Evolutionary conservation across 1,140 invertebrate genomes (phyloP).

Genomic region (Pseudomyrmex cubaensis): DNA sequence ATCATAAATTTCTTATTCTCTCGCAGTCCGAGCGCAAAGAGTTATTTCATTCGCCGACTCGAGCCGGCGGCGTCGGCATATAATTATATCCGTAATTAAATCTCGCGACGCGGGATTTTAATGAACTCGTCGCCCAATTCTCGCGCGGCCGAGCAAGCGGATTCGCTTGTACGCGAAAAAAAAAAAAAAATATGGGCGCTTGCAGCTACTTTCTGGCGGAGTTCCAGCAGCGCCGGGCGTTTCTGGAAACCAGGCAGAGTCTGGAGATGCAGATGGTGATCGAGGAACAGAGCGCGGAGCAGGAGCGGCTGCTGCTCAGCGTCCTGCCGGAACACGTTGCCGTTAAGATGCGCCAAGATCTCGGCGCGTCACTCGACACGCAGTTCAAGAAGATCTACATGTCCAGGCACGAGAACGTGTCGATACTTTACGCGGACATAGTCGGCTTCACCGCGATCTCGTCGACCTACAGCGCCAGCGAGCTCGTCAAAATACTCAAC

Average conservation of each 20-base stretch:
- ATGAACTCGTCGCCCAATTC: constrained; percentile 11
- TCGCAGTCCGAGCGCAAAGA: too few species aligned
- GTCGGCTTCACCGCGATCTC: constrained; percentile 98
- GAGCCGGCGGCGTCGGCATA: too few species aligned
- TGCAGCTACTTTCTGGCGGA: constrained; percentile 93
- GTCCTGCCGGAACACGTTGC: constrained; percentile 98
- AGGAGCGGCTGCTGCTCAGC: constrained; percentile 95
- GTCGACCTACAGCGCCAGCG: constrained; percentile 96
- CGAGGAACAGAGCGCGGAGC: constrained; percentile 95
- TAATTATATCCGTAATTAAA: constrained; percentile 1
- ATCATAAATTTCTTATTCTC: too few species aligned
- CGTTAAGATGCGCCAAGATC: constrained; percentile 96
- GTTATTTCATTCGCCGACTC: too few species aligned
- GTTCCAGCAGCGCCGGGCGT: constrained; percentile 94
- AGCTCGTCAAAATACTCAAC: constrained; percentile 97
- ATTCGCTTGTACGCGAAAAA: too few species aligned
- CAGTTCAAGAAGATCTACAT: constrained; percentile 99
- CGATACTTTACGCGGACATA: constrained; percentile 96
- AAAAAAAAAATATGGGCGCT: constrained; percentile 87
- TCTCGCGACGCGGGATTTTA: neutral
- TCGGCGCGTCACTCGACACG: constrained; percentile 93
- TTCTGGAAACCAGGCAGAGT: constrained; percentile 96
- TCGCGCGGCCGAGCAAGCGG: neutral
- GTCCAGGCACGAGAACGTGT: constrained; percentile 98
- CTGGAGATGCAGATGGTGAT: constrained; percentile 96